Base-by-base conservation (phyloP, 2,888 invertebrate species). In the Galerucella pusilla region DNA sequence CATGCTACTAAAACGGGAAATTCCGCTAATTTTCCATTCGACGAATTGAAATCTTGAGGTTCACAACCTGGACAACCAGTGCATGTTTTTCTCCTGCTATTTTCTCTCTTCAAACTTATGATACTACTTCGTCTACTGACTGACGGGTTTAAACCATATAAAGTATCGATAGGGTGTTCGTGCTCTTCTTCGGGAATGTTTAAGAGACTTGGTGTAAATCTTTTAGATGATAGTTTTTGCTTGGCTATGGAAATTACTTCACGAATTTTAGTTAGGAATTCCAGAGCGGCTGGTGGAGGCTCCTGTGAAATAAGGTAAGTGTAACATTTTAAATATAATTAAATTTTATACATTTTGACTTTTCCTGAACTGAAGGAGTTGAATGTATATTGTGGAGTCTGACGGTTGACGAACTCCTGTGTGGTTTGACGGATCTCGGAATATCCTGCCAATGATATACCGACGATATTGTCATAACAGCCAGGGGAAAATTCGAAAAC, bases 191-290 rank as follows among this genome's bases (percentile, higher is more conserved):
- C 96, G 0, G 95, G 94, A 82, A 96, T 96, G 83, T 93, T 92
- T 71, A 92, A 90, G 6, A 96, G 88, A 68, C 93, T 92, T 1
- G 96, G 96, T 75, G 93, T 91, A 84, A 94, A 96, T 75, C 93
- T 90, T 87, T 96, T 96, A 0, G 93, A 88, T 59, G 92, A 91
- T 93, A 96, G 96, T 89, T 96, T 96, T 82, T 94, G 94, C 85
- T 96, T 96, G 9, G 97, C 97, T 68, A 96, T 93, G 60, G 95
- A 91, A 81, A 97, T 96, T 7, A 97, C 96, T 89, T 96, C 96
- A 77, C 97, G 92, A 78, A 97, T 96, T 90, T 96, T 96, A 1
- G 92, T 91, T 68, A 97, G 89, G 86, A 97, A 97, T 87, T 97
- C 97, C 80, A 96, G 88, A 35, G 97, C 97, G 71, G 96, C 96